These are phyloP conservation scores for Syngnathus floridae DNA, from an alignment of 2,113 vertebrate genomes.

Conservation along the genomic window DNA sequence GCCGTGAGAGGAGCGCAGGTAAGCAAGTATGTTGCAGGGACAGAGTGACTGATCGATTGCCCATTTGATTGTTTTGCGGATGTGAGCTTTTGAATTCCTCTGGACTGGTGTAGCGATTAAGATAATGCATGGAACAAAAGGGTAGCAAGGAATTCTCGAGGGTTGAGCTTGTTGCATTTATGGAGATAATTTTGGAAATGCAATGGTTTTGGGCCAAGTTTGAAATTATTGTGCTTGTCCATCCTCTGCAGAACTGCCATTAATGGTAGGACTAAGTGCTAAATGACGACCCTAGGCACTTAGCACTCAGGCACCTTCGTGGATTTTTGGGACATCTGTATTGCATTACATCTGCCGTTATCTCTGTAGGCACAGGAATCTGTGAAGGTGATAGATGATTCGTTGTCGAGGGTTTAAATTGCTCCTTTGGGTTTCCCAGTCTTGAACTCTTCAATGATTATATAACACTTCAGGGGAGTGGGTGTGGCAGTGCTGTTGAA, in stretches of 20 bases:
- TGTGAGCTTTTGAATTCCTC: slow-evolving; percentile 23
- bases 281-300: not conserved
- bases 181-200: not conserved
- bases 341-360: slow-evolving; percentile 16
- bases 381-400: slow-evolving; percentile 15
- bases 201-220: not conserved
- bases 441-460: slow-evolving; percentile 25
- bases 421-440: slow-evolving; percentile 3
- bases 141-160: not conserved
- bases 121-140: slow-evolving; percentile 22
- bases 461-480: slow-evolving; percentile 17
- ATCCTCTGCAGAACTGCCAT: not conserved
- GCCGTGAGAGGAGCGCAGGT: slow-evolving; percentile 65
- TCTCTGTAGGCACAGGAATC: slow-evolving; percentile 2
- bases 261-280: not conserved
- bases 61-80: slow-evolving; percentile 37
- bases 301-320: not conserved
- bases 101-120: slow-evolving; percentile 21
- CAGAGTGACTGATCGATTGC: slow-evolving; percentile 29
- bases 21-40: slow-evolving; percentile 45
- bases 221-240: not conserved
- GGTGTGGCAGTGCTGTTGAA: slow-evolving; percentile 32
- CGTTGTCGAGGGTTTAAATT: slow-evolving; percentile 9
- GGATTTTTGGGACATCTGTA: slow-evolving; percentile 32
- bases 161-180: slow-evolving; percentile 4